Evolutionary conservation across 30 jellyfish, hydroid and myxozoan species (phyloP), one percentile per base, ranked within the genome.

Genomic region (Turritopsis dohrnii): DNA sequence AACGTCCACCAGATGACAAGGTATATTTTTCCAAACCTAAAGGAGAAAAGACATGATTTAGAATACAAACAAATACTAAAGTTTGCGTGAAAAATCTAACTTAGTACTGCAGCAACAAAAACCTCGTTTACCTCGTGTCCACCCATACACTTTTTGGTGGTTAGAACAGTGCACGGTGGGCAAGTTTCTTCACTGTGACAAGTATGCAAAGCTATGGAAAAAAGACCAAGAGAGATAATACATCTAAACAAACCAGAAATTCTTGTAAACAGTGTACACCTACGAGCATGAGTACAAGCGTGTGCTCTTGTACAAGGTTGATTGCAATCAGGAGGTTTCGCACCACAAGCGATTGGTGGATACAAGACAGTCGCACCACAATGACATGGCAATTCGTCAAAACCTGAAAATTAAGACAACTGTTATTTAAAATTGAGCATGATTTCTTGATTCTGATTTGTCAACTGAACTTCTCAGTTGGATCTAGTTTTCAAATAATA

Each of bases 271-370:
- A 41, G 25, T 20, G 80, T 28, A 74, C 21, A 73, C 95, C 74
- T 89, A 94, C 99, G 89, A 23, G 71, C 83, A 82, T 94, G 99
- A 23, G 66, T 80, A 66, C 99, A 94, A 21, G 90, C 88, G 81
- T 94, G 99, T n/a, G 89, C 66, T 74, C 99, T 82, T 18, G 91
- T 76, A 88, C 99, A 94, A 25, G 88, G 96, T 79, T 85, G 83
- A 22, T 79, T 53, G 81, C 99, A 94, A 79, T 94, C 96, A 29
- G 96, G 99, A 41, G 95, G 84, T n/a, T 96, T 90, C 18, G 99
- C 80, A n/a, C 96, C 96, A 74, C 99, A 94, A 5, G 96, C 96
- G 28, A 94, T 94, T 9, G 99, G 99, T 25, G 99, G 99, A 52
- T 87, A 83, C 66, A 82, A 88, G 25, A 94, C 94, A 27, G 99